Evolutionary conservation across 2,888 invertebrate genomes (phyloP).

Genomic region (Deroplatys truncata): DNA sequence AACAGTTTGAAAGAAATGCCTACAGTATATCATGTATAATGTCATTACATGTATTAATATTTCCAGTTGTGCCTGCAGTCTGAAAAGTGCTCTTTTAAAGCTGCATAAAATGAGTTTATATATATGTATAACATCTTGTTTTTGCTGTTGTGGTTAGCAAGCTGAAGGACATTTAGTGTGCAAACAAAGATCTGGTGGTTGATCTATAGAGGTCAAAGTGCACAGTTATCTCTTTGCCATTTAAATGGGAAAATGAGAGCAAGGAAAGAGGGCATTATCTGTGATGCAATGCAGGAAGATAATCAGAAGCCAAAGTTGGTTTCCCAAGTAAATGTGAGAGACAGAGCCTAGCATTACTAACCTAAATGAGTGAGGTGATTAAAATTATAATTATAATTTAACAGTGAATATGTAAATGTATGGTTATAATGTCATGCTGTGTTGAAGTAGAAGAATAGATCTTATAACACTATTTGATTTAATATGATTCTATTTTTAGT

Average conservation of each 20-base stretch:
- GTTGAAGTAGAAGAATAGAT: too few species aligned
- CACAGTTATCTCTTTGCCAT: neutral
- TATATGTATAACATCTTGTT: neutral
- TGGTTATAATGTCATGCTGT: too few species aligned
- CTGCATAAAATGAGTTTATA: neutral
- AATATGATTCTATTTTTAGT: too few species aligned
- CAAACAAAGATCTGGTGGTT: neutral
- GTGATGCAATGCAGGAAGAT: neutral
- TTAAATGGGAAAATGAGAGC: neutral
- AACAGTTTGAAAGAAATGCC: neutral
- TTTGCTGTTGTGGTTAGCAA: neutral
- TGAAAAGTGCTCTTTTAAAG: neutral
- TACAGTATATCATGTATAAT: neutral
- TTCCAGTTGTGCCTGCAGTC: neutral
- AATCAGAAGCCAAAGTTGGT: neutral
- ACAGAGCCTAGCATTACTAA: neutral
- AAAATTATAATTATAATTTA: neutral
- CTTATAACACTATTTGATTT: too few species aligned
- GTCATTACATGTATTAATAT: neutral
- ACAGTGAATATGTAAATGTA: too few species aligned
- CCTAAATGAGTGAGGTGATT: neutral
- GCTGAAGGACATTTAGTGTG: neutral
- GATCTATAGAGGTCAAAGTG: neutral
- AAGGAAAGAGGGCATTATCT: neutral
- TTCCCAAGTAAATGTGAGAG: neutral